A percentile compares a stretch with the other conserved stretches of the same genome.
These are phyloP conservation scores for Lota lota DNA, from an alignment of 2,113 vertebrate species.

Conservation along the genomic window DNA sequence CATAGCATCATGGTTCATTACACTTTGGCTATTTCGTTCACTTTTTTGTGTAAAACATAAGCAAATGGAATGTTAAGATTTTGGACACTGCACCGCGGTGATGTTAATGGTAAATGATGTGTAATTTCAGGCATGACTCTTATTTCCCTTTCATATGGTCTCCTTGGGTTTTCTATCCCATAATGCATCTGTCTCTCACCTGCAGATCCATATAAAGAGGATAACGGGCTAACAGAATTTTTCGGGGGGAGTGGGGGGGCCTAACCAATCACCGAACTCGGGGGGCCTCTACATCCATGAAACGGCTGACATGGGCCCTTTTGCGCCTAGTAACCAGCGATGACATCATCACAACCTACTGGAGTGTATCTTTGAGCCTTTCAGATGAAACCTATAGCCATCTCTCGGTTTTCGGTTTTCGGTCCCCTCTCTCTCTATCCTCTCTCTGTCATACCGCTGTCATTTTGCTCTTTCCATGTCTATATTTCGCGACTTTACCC, in stretches of 20 bases:
- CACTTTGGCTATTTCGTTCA: too few species aligned
- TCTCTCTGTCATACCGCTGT: conserved; percentile 13
- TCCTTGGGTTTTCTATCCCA: not conserved
- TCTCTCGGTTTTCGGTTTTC: conserved; percentile 10
- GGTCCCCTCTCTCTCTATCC: conserved; percentile 11
- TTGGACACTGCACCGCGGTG: too few species aligned
- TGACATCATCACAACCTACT: conserved; percentile 54
- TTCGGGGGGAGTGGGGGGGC: conserved; percentile 22
- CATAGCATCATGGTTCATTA: too few species aligned
- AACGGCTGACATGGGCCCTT: conserved; percentile 54
- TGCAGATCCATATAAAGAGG: conserved; percentile 97
- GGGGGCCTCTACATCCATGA: conserved; percentile 42
- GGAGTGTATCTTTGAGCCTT: conserved; percentile 42
- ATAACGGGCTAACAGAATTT: conserved; percentile 75
- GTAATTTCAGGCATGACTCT: too few species aligned
- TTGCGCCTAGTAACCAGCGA: conserved; percentile 56
- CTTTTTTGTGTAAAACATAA: too few species aligned
- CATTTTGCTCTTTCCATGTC: not conserved
- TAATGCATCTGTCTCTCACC: conserved; percentile 47
- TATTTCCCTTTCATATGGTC: not conserved
- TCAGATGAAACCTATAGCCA: conserved; percentile 45
- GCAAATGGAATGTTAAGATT: too few species aligned
- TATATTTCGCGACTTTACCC: not conserved
- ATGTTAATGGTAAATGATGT: too few species aligned
- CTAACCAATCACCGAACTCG: conserved; percentile 41